phyloP scores from a whole-genome alignment of 2,113 vertebrate genomes.

The Pteropus alecto region DNA sequence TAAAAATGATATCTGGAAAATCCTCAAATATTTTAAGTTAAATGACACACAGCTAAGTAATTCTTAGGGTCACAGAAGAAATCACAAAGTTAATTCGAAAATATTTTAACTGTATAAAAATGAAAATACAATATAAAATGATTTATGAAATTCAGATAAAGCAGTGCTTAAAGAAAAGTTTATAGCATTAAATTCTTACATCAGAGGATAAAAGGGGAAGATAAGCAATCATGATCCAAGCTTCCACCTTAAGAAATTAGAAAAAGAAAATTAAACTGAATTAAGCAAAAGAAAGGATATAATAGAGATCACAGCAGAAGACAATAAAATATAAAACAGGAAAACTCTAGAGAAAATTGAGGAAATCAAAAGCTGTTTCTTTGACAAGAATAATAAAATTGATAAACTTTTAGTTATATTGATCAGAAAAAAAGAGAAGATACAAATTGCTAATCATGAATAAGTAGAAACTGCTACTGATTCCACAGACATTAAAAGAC shows the following conservation, averaged over 20 bases:
- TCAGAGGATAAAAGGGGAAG: not conserved
- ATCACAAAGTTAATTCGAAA: conserved; percentile 8
- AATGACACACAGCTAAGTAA: not conserved
- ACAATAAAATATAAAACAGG: not conserved
- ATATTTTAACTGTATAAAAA: not conserved
- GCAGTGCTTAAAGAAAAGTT: not conserved
- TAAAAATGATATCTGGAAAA: not conserved
- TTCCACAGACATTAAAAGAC: not conserved
- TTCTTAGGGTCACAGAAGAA: not conserved
- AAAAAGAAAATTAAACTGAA: not conserved
- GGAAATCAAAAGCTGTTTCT: conserved; percentile 1
- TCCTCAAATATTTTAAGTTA: not conserved
- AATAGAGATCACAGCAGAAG: not conserved
- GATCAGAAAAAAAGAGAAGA: not conserved
- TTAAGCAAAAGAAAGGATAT: not conserved
- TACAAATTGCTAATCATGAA: not conserved
- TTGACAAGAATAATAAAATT: not conserved
- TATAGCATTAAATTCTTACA: not conserved
- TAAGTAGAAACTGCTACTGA: not conserved
- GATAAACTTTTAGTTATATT: not conserved
- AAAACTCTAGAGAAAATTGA: not conserved
- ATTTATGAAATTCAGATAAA: not conserved
- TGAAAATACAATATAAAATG: not conserved
- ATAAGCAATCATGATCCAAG: not conserved
- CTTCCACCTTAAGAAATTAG: not conserved